Conservation (phyloP, 2,797 vertebrate genomes). For the Labroides dimidiatus region DNA sequence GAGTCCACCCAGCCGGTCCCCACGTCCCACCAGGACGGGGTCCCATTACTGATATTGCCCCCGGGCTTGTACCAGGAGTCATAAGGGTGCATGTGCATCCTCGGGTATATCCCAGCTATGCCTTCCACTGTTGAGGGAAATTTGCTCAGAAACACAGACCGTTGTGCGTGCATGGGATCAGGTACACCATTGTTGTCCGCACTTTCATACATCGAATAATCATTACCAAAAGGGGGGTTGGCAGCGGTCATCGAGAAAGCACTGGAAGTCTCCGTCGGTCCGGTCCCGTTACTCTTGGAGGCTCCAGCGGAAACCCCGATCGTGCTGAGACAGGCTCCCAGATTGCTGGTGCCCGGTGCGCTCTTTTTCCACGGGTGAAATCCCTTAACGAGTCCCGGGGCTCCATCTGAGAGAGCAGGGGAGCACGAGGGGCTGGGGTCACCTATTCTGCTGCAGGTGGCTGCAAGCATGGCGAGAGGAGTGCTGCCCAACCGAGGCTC, state of each 20-base stretch:
- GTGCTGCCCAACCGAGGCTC: slow-evolving; percentile 94
- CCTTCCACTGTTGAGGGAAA: slow-evolving; percentile 90
- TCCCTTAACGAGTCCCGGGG: slow-evolving; percentile 89
- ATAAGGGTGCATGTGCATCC: slow-evolving; percentile 90
- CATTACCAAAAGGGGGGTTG: slow-evolving; percentile 88
- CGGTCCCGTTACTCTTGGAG: slow-evolving; percentile 71
- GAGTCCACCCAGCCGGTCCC: slow-evolving; percentile 92
- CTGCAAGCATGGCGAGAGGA: slow-evolving; percentile 95
- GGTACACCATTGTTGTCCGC: slow-evolving; percentile 74
- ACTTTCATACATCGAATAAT: slow-evolving; percentile 90
- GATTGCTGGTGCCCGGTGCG: slow-evolving; percentile 81
- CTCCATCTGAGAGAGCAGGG: slow-evolving; percentile 86
- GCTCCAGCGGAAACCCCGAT: slow-evolving; percentile 82
- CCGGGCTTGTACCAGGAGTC: slow-evolving; percentile 93
- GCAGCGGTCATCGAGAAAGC: slow-evolving; percentile 90
- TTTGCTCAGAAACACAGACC: slow-evolving; percentile 90
- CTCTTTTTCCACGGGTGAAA: slow-evolving; percentile 93
- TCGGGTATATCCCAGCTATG: slow-evolving; percentile 91
- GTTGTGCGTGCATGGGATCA: slow-evolving; percentile 83
- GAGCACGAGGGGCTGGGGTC: slow-evolving; percentile 90
- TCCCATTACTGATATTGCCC: slow-evolving; percentile 82
- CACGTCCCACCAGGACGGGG: slow-evolving; percentile 93
- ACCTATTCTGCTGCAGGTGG: slow-evolving; percentile 96
- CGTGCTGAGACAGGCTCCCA: slow-evolving; percentile 81
- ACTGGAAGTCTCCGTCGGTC: slow-evolving; percentile 86